These are phyloP conservation scores for Lobophora halterata DNA, from an alignment of 2,888 invertebrate species.

Conservation along the genomic window DNA sequence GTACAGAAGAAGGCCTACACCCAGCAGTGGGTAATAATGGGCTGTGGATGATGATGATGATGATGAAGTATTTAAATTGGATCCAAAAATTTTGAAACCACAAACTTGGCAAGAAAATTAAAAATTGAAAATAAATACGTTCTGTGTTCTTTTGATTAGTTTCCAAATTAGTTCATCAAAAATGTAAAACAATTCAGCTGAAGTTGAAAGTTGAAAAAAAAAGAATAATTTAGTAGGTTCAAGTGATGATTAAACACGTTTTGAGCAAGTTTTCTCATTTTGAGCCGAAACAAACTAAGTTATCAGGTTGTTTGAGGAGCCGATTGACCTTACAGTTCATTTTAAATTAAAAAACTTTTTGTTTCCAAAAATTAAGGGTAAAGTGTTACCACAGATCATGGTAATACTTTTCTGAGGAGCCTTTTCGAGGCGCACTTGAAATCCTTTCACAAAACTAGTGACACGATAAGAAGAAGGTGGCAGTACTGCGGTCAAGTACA, in stretches of 20 bases:
- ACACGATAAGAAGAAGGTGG: too few relatives aligned
- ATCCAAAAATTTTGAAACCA: too few relatives aligned
- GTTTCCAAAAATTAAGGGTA: slow-evolving; percentile 4
- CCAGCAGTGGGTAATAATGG: too few relatives aligned
- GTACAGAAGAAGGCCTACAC: too few relatives aligned
- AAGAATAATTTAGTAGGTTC: slow-evolving; percentile 6
- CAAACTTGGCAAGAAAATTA: too few relatives aligned
- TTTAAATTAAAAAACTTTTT: slow-evolving; percentile 49
- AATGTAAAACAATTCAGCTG: slow-evolving; percentile 5
- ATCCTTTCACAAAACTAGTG: too few relatives aligned
- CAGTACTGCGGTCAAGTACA: too few relatives aligned
- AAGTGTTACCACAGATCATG: too few relatives aligned
- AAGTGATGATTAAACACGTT: slow-evolving; percentile 6
- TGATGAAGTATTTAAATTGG: too few relatives aligned
- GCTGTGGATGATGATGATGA: too few relatives aligned
- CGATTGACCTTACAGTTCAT: slow-evolving; percentile 33
- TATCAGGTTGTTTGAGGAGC: slow-evolving; percentile 26
- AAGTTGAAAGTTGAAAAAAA: slow-evolving; percentile 6
- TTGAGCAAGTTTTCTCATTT: slow-evolving; percentile 22
- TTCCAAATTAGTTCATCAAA: slow-evolving; percentile 5
- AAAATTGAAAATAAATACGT: too few relatives aligned
- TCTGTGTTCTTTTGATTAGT: slow-evolving; percentile 5
- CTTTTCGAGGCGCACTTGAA: too few relatives aligned
- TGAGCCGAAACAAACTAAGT: slow-evolving; percentile 28
- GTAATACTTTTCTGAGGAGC: slow-evolving; percentile 5